phyloP scores from a whole-genome alignment of 2,888 invertebrate genomes.

The Alentia gelatinosa region DNA sequence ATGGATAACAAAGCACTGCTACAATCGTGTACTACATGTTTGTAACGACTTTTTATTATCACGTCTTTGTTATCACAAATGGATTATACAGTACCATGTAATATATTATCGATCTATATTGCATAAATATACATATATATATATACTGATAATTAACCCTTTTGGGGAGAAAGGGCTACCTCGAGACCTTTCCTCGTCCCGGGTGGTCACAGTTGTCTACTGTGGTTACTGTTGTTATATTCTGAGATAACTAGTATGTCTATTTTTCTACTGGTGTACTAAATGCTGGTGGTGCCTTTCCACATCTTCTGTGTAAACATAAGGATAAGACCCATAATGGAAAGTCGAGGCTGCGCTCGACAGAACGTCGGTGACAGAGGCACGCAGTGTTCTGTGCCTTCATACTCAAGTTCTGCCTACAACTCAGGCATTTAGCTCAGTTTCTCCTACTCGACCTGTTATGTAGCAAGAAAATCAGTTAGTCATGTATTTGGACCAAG shows the following conservation, averaged over 20 bases:
- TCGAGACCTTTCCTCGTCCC: background rate
- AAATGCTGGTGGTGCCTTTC: background rate
- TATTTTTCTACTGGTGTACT: constrained; percentile 13
- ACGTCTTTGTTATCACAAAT: background rate
- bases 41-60: background rate
- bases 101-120: background rate
- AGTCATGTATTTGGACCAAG: no score
- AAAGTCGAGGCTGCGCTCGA: no score
- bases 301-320: background rate
- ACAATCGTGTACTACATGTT: background rate
- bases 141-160: background rate
- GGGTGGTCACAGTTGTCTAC: background rate
- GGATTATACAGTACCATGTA: background rate
- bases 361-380: background rate
- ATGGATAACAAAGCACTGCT: background rate
- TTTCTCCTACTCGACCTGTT: no score
- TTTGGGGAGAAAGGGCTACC: background rate
- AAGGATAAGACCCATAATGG: background rate
- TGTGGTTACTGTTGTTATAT: background rate
- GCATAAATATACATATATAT: background rate
- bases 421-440: background rate
- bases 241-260: background rate
- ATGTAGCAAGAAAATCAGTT: no score
- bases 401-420: background rate
- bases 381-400: background rate